A percentile compares a stretch with the other conserved stretches of the same genome.
These are phyloP conservation scores for Thryonomys swinderianus DNA, from an alignment of 2,113 vertebrate genomes.

Conservation along the genomic window DNA sequence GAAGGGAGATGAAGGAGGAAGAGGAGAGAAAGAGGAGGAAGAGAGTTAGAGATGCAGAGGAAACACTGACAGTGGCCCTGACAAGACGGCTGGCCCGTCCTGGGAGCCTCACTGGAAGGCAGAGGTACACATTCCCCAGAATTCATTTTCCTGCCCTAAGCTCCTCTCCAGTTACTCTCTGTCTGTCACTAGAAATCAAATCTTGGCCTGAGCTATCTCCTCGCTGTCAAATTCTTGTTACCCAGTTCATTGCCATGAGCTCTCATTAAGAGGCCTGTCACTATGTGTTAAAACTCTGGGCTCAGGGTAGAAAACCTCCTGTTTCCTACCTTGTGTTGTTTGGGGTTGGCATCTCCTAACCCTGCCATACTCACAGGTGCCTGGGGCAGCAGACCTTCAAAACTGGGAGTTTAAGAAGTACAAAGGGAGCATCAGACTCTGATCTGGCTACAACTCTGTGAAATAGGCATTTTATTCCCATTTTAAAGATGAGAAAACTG, in stretches of 20 bases:
- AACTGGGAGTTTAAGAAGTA: neutral
- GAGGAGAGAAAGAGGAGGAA: neutral
- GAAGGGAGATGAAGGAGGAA: too few species aligned
- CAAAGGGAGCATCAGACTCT: neutral
- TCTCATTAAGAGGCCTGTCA: constrained; percentile 48
- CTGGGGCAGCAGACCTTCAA: neutral
- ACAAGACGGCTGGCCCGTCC: accelerated
- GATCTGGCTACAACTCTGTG: neutral
- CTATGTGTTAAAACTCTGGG: neutral
- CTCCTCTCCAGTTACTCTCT: neutral
- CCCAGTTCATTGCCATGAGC: neutral
- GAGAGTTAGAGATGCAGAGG: neutral
- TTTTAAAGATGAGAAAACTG: neutral
- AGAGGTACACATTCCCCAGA: neutral
- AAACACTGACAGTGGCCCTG: accelerated
- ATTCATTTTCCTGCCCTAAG: neutral
- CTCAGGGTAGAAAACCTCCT: neutral
- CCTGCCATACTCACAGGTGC: neutral
- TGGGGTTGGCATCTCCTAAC: neutral
- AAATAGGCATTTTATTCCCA: neutral
- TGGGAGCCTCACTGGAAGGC: neutral
- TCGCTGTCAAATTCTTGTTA: neutral
- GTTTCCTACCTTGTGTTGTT: neutral
- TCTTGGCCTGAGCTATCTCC: neutral
- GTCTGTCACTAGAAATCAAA: constrained; percentile 12